A percentile compares a stretch with the other conserved stretches of the same genome.
phyloP scores from a whole-genome alignment of 2,888 invertebrate species.

The Junonia oenone region DNA sequence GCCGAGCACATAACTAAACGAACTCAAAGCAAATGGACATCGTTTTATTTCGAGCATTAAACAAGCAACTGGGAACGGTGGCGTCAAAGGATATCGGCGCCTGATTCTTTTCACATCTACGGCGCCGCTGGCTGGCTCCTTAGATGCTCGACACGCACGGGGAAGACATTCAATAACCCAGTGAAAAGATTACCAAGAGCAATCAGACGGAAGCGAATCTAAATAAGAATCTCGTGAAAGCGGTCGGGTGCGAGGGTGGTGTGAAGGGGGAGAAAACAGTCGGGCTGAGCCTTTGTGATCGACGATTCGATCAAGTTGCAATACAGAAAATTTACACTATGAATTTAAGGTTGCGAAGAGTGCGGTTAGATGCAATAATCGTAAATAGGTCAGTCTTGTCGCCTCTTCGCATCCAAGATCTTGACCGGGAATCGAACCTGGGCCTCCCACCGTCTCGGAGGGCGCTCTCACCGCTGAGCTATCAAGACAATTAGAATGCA shows the following conservation, averaged over 20 bases:
- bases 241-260: slow-evolving; percentile 59
- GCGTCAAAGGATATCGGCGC: slow-evolving; percentile 53
- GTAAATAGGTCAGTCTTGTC: slow-evolving; percentile 32
- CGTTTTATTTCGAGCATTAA: slow-evolving; percentile 47
- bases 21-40: slow-evolving; percentile 46
- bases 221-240: slow-evolving; percentile 79
- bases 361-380: slow-evolving; percentile 43
- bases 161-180: slow-evolving; percentile 78
- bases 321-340: slow-evolving; percentile 60
- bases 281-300: slow-evolving; percentile 68
- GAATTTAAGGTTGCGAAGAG: slow-evolving; percentile 54
- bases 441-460: slow-evolving; percentile 58
- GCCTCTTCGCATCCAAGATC: slow-evolving; percentile 60
- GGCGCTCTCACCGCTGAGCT: slow-evolving; percentile 78
- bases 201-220: slow-evolving; percentile 80
- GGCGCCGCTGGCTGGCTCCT: slow-evolving; percentile 48
- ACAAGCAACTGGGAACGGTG: slow-evolving; percentile 47
- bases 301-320: slow-evolving; percentile 71
- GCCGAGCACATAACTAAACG: slow-evolving; percentile 33
- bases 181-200: slow-evolving; percentile 79
- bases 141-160: slow-evolving; percentile 66
- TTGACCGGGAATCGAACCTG: slow-evolving; percentile 79
- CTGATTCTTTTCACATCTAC: slow-evolving; percentile 50
- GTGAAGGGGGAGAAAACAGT: slow-evolving; percentile 58
- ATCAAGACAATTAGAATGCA: slow-evolving; percentile 73